Evolutionary conservation across 1,140 invertebrate species (phyloP).

Genomic region (Eufriesea mexicana): DNA sequence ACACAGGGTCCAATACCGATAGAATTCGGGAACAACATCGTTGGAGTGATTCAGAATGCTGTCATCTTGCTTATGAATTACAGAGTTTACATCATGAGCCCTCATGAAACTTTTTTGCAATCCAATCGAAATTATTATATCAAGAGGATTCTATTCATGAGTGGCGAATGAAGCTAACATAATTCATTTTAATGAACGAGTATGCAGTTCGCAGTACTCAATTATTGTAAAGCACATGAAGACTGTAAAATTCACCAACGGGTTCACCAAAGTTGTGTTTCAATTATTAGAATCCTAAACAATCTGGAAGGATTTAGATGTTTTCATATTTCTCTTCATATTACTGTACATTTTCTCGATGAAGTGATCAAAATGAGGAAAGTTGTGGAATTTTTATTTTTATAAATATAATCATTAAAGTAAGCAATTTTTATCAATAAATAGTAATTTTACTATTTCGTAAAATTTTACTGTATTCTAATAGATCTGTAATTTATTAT

Average conservation of each 20-base stretch:
- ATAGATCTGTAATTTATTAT: no score
- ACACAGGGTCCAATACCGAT: constrained; percentile 50
- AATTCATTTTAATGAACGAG: neutral
- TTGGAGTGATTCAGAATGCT: constrained; percentile 80
- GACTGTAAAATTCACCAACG: neutral
- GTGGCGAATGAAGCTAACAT: neutral
- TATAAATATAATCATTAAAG: neutral
- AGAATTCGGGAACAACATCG: constrained; percentile 73
- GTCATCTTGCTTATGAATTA: constrained; percentile 78
- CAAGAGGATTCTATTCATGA: neutral
- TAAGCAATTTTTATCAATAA: neutral
- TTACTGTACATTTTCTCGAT: neutral
- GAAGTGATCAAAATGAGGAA: neutral
- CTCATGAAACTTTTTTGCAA: constrained; percentile 6
- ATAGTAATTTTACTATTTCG: neutral
- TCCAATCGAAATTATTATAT: neutral
- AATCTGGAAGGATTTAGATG: neutral
- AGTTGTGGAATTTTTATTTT: neutral
- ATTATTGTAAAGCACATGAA: neutral
- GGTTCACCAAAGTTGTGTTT: neutral
- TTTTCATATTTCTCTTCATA: neutral
- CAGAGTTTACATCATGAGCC: constrained; percentile 68
- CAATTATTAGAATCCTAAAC: neutral
- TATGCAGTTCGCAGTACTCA: neutral
- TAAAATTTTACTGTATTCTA: no score